These are phyloP conservation scores for Chanos chanos DNA, from an alignment of 2,797 vertebrate species.

Conservation along the genomic window DNA sequence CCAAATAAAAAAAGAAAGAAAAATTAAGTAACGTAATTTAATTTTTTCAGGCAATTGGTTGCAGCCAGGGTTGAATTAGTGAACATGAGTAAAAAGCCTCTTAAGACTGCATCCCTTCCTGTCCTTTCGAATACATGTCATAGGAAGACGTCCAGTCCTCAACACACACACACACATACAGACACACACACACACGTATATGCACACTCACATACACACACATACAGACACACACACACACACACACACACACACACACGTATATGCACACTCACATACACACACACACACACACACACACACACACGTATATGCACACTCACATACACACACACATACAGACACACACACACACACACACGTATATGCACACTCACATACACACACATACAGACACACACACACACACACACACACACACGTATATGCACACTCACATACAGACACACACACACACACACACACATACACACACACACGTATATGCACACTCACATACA, in stretches of 20 bases:
- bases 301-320: too few species aligned
- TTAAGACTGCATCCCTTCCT: conserved; percentile 6
- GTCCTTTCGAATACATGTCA: conserved; percentile 27
- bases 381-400: too few species aligned
- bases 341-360: neutral
- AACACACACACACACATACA: neutral
- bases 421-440: too few species aligned
- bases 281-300: too few species aligned
- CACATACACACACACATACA: too few species aligned
- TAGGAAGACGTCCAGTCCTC: conserved; percentile 1
- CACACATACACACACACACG: neutral
- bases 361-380: too few species aligned
- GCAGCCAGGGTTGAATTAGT: conserved; percentile 62
- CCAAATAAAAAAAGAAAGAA: too few species aligned
- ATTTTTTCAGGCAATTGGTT: conserved; percentile 67
- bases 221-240: neutral
- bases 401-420: too few species aligned
- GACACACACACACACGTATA: neutral
- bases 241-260: too few species aligned
- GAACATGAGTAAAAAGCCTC: conserved; percentile 21
- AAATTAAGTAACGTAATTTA: conserved; percentile 60
- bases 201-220: too few species aligned
- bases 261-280: too few species aligned
- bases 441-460: neutral
- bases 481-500: neutral